A percentile compares a stretch with the other conserved stretches of the same genome.
These are phyloP conservation scores for Enteromius radiatus DNA, from an alignment of 2,797 vertebrate species.

Conservation along the genomic window DNA sequence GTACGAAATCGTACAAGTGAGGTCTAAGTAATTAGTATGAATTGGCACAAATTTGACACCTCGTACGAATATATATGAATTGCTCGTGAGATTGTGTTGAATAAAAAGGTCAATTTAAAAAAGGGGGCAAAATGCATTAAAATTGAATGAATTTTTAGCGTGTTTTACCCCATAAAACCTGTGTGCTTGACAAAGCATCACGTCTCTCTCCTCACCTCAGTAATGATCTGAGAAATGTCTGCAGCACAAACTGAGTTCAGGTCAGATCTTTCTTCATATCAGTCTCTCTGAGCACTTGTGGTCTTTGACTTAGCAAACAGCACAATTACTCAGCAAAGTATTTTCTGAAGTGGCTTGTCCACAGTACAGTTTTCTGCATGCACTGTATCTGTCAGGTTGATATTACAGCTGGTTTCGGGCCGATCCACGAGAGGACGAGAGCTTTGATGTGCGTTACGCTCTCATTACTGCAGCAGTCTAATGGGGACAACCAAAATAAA, in stretches of 20 bases:
- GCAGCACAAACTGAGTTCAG: neutral
- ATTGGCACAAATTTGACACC: no score
- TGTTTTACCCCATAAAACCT: neutral
- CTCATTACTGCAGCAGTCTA: conserved; percentile 56
- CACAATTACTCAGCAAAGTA: neutral
- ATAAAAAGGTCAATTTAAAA: no score
- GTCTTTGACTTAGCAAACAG: neutral
- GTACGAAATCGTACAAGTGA: no score
- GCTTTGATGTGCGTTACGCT: conserved; percentile 24
- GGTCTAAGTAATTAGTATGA: no score
- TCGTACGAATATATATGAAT: no score
- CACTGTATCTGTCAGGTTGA: neutral
- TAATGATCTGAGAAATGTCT: neutral
- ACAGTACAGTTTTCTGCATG: neutral
- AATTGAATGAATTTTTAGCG: neutral
- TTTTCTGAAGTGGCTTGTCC: neutral
- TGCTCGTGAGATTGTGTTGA: no score
- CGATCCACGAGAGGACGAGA: neutral
- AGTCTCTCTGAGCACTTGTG: neutral
- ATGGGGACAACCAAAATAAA: conserved; percentile 70
- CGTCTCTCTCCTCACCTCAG: neutral
- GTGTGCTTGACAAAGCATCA: neutral
- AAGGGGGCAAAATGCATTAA: neutral
- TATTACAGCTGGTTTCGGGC: neutral
- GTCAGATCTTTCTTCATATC: neutral